Conservation (phyloP, 2,888 invertebrate species). For the Apamea epomidion region DNA sequence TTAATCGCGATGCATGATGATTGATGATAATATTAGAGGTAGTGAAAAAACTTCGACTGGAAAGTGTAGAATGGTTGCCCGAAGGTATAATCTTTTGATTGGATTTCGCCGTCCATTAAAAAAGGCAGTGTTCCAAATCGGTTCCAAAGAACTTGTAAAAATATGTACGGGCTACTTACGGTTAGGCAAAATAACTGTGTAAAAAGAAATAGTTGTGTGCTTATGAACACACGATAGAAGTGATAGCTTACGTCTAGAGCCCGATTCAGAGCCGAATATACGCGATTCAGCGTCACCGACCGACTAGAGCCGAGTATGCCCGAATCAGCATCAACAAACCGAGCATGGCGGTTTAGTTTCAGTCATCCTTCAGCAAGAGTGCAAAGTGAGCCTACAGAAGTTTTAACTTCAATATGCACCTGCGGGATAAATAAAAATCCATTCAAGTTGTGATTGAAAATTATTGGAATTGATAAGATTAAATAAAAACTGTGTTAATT, state of each 20-base stretch:
- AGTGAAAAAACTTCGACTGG: not conserved
- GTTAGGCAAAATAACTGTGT: not conserved
- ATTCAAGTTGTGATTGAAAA: no score
- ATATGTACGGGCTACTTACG: not conserved
- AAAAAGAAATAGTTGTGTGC: not conserved
- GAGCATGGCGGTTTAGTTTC: no score
- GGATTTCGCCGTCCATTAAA: not conserved
- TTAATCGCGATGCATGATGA: conserved; percentile 46
- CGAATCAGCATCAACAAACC: no score
- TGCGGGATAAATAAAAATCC: no score
- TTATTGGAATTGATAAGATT: no score
- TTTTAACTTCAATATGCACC: no score
- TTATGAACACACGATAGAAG: not conserved
- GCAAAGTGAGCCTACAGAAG: no score
- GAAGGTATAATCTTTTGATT: not conserved
- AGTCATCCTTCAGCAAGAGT: no score
- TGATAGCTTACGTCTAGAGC: not conserved
- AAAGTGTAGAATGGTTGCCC: not conserved
- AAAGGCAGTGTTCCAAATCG: not conserved
- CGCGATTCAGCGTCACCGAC: no score
- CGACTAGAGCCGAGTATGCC: no score
- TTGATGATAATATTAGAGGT: conserved; percentile 33
- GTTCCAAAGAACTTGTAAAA: not conserved
- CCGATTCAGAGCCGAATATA: no score
- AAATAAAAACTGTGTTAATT: no score